Percentiles rank a stretch among this genome's conserved stretches.
Conservation (phyloP, 2,888 invertebrate species). For the Antitype chi region DNA sequence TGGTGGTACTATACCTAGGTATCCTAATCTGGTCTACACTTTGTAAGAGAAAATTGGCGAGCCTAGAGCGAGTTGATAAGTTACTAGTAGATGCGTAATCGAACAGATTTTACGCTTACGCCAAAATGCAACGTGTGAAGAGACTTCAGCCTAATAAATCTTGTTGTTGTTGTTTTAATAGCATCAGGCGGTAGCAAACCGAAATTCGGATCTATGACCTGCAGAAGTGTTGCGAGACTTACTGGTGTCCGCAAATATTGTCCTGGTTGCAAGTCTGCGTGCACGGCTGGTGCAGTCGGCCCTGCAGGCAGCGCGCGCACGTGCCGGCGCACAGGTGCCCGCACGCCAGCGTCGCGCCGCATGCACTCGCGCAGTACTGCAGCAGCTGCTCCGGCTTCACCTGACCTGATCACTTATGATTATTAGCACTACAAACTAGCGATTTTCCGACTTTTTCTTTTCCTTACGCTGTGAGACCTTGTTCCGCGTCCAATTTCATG, state of each 20-base stretch:
- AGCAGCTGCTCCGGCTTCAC: conserved; percentile 69
- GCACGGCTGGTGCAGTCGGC: conserved; percentile 86
- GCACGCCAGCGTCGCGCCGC: conserved; percentile 89
- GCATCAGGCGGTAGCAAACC: neutral
- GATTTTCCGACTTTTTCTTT: too few relatives aligned
- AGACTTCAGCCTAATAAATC: neutral
- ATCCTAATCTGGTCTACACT: too few relatives aligned
- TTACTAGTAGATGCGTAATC: neutral
- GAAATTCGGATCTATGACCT: neutral
- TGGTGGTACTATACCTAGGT: too few relatives aligned
- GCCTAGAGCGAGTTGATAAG: neutral
- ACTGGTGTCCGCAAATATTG: conserved; percentile 92
- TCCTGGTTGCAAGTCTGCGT: conserved; percentile 88
- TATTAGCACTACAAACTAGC: neutral
- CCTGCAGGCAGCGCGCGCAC: conserved; percentile 87
- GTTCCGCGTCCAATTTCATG: too few relatives aligned
- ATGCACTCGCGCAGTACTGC: conserved; percentile 84
- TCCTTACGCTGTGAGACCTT: too few relatives aligned
- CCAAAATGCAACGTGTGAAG: neutral
- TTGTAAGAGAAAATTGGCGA: too few relatives aligned
- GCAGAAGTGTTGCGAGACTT: conserved; percentile 56
- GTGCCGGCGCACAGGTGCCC: conserved; percentile 83
- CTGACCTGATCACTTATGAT: conserved; percentile 42
- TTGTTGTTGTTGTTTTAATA: neutral
- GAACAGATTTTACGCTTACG: neutral